These are phyloP conservation scores for Phylloscopus trochiloides DNA, from an alignment of 2,113 vertebrate species.

Conservation along the genomic window DNA sequence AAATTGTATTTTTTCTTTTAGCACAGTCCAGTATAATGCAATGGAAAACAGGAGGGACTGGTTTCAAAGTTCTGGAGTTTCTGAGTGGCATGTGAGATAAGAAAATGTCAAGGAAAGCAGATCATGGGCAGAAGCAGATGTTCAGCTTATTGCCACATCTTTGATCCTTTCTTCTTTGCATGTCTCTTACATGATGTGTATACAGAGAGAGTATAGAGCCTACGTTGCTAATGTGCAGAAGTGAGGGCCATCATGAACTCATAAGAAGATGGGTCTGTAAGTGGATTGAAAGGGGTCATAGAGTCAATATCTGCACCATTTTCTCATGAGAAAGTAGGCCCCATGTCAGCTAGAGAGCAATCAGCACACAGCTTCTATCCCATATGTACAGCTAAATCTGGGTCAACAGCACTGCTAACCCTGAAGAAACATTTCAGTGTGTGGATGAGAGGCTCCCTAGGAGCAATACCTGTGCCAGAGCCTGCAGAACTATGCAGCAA, in stretches of 20 bases:
- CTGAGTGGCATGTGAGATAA: constrained; percentile 39
- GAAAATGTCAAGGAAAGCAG: constrained; percentile 43
- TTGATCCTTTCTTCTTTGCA: background rate
- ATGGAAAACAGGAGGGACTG: background rate
- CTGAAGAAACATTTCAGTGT: background rate
- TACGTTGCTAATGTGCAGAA: background rate
- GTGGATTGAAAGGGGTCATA: background rate
- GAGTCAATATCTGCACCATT: background rate
- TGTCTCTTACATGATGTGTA: background rate
- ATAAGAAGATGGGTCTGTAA: background rate
- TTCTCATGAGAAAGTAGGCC: background rate
- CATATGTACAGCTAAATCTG: background rate
- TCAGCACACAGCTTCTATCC: background rate
- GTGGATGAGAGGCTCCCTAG: background rate
- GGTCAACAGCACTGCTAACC: background rate
- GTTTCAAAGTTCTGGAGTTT: constrained; percentile 31
- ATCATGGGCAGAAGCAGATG: constrained; percentile 41
- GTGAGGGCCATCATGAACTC: background rate
- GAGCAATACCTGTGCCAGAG: background rate
- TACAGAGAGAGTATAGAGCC: background rate
- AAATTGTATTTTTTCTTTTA: constrained; percentile 7
- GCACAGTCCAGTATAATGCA: background rate
- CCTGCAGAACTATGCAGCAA: background rate
- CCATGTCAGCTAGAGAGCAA: background rate
- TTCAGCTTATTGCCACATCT: constrained; percentile 5